A percentile compares a stretch with the other conserved stretches of the same genome.
Conservation (phyloP, 2,888 invertebrate genomes). For the Bruchidius siliquastri region DNA sequence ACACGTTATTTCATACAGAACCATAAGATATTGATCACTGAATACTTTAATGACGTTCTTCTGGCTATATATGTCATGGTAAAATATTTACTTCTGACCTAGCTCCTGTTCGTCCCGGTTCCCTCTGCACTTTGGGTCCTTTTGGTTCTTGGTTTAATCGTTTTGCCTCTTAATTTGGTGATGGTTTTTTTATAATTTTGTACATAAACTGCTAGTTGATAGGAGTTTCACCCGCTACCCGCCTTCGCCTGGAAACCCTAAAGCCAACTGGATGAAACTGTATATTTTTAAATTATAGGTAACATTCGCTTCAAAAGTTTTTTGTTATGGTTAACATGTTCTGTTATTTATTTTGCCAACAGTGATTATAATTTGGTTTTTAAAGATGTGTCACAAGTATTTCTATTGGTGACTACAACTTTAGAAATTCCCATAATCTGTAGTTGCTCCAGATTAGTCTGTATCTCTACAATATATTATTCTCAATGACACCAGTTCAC, state of each 20-base stretch:
- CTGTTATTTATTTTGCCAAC: background rate
- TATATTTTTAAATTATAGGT: background rate
- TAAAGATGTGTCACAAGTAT: background rate
- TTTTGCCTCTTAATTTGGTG: conserved; percentile 19
- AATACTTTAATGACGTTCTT: background rate
- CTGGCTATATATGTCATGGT: background rate
- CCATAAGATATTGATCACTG: too few species aligned
- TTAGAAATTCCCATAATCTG: background rate
- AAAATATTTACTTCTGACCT: background rate
- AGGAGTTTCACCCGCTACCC: background rate
- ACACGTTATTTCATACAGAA: too few species aligned
- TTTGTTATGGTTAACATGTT: background rate
- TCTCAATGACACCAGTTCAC: background rate
- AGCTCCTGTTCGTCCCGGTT: background rate
- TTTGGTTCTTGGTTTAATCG: conserved; percentile 8
- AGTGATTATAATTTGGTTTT: background rate
- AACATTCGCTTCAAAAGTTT: background rate
- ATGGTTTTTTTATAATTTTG: conserved; percentile 17
- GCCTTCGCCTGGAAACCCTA: background rate
- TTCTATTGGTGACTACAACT: background rate
- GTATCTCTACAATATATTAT: too few species aligned
- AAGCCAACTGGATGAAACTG: background rate
- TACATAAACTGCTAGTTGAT: background rate
- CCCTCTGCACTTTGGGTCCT: background rate
- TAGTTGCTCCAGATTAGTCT: background rate